A percentile compares a stretch with the other conserved stretches of the same genome.
Evolutionary conservation across 2,888 invertebrate genomes (phyloP).

Genomic region (Myopa testacea): DNA sequence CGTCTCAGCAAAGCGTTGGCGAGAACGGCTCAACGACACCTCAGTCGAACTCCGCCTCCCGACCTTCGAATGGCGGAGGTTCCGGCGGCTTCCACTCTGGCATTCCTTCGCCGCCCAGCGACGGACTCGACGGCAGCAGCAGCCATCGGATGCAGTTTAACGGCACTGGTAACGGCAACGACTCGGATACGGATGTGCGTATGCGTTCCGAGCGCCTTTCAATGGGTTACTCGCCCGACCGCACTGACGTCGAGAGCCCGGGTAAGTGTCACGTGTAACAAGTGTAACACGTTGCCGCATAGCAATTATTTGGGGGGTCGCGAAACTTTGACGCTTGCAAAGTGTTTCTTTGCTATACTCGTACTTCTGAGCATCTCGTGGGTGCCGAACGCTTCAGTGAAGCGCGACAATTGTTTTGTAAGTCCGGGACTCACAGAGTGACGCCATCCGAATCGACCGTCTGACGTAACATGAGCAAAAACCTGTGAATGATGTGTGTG

Average conservation of each 20-base stretch:
- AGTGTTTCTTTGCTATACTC: background rate
- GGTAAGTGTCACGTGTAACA: slow-evolving; percentile 59
- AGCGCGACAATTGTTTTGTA: slow-evolving; percentile 43
- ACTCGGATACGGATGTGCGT: slow-evolving; percentile 67
- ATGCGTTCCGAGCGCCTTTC: slow-evolving; percentile 67
- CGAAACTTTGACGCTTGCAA: slow-evolving; percentile 42
- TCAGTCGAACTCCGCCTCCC: slow-evolving; percentile 4
- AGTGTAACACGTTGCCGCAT: background rate
- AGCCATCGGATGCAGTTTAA: slow-evolving; percentile 56
- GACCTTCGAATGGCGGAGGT: slow-evolving; percentile 36
- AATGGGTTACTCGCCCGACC: slow-evolving; percentile 68
- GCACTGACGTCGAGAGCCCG: slow-evolving; percentile 68
- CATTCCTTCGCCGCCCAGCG: slow-evolving; percentile 69
- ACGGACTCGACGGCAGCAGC: slow-evolving; percentile 63
- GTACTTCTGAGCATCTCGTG: slow-evolving; percentile 1
- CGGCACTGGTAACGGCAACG: slow-evolving; percentile 56
- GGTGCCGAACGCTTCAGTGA: slow-evolving; percentile 43
- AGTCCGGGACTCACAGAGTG: background rate
- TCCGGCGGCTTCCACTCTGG: slow-evolving; percentile 60
- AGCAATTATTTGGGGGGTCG: slow-evolving; percentile 27
- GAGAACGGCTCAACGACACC: slow-evolving; percentile 47
- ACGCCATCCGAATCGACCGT: background rate
- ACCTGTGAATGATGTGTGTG: slow-evolving; percentile 6
- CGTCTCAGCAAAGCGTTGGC: slow-evolving; percentile 56
- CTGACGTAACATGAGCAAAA: background rate